phyloP scores from a whole-genome alignment of 2,888 invertebrate species.

The Pheosia tremula region DNA sequence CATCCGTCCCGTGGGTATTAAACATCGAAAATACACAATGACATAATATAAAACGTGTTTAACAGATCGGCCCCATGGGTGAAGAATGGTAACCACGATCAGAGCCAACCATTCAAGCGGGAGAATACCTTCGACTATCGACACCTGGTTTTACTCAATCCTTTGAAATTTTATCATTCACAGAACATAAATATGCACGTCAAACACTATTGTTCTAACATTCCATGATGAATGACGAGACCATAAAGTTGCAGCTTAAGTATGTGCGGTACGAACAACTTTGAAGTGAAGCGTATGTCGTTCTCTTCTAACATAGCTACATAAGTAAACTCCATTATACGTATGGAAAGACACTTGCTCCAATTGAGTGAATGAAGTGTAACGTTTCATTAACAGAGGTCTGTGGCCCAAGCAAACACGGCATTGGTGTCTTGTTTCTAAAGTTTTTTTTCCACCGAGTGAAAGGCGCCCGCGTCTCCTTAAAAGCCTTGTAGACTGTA shows the following conservation, averaged over 20 bases:
- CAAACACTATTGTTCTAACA: slow-evolving; percentile 28
- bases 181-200: slow-evolving; percentile 22
- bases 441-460: slow-evolving; percentile 65
- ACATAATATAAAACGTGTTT: slow-evolving; percentile 56
- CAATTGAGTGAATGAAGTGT: slow-evolving; percentile 73
- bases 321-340: slow-evolving; percentile 43
- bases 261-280: not conserved
- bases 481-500: slow-evolving; percentile 76
- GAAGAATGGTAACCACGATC: slow-evolving; percentile 40
- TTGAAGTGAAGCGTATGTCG: not conserved
- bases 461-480: slow-evolving; percentile 77
- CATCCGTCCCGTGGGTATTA: slow-evolving; percentile 70
- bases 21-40: slow-evolving; percentile 55
- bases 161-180: slow-evolving; percentile 22
- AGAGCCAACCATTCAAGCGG: slow-evolving; percentile 51
- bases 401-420: slow-evolving; percentile 65
- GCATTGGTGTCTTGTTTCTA: slow-evolving; percentile 77
- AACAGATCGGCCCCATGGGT: slow-evolving; percentile 73
- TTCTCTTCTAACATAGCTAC: slow-evolving; percentile 19
- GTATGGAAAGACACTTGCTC: slow-evolving; percentile 53
- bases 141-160: slow-evolving; percentile 43
- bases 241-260: slow-evolving; percentile 3
- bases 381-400: slow-evolving; percentile 73
- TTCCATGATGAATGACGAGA: slow-evolving; percentile 2
- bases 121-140: slow-evolving; percentile 34